Evolutionary conservation across 2,797 vertebrate species (phyloP), one percentile per base, ranked within the genome.

Genomic region (Coendou prehensilis): DNA sequence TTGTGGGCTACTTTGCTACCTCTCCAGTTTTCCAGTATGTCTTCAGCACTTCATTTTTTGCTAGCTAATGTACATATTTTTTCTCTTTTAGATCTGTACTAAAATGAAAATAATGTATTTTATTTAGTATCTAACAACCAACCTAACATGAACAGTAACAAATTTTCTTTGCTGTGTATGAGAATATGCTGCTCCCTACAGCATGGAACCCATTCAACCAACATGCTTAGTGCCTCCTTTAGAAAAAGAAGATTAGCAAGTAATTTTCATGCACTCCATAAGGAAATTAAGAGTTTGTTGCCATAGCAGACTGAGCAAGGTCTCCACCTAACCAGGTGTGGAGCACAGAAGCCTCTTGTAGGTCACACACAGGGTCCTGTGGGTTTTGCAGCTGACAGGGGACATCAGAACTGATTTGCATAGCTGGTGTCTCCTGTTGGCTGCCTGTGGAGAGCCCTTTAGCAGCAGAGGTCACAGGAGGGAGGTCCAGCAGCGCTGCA

Each of bases 381-480:
- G 81, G n/a, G 67, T 33, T 73, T 89, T 22, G 56, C 69, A 75
- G 76, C 89, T 61, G 47, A 37, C 56, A 56, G 47, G 47, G 63
- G 94, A 14, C 78, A 52, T 50, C 50, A 57, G 78, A 9, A 4
- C 67, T 93, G n/a, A 92, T 97, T 93, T 95, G 87, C 97, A 92
- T 94, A 54, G 78, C 75, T 30, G 47, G 37, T 47, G 61, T 76
- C 87, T 76, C 85, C 97, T 76, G 52, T 41, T 78, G 82, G 2
- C 50, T 69, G 81, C 96, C 97, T 56, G 52, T 52, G 81, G 97
- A 95, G 93, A 97, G 87, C 63, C 92, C 50, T 75, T 95, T 89
- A 93, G 94, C 95, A 69, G 78, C 80, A 57, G 95, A 93, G 82
- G 90, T 96, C 94, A 56, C 78, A 28, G 15, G 59, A 90, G 87